Conservation (phyloP, 2,888 invertebrate genomes). For the Psococerastis gibbosa region DNA sequence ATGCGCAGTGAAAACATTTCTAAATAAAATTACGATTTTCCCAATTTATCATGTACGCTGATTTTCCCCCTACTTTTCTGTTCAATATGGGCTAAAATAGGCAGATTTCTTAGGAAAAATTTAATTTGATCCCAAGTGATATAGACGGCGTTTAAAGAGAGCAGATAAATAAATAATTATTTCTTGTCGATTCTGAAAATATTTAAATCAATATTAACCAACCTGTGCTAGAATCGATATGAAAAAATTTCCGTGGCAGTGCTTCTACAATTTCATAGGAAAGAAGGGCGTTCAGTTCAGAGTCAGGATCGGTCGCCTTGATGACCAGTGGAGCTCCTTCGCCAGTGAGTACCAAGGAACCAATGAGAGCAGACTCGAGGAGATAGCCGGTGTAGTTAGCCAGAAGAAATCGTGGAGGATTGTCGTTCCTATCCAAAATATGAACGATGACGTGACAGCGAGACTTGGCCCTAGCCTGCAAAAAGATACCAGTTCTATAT, state of each 20-base stretch:
- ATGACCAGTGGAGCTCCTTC: conserved; percentile 63
- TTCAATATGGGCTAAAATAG: no score
- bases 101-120: no score
- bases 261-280: conserved; percentile 71
- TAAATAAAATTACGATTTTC: no score
- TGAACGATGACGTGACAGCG: conserved; percentile 56
- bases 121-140: no score
- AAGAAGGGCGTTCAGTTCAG: conserved; percentile 65
- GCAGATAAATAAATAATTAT: no score
- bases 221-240: conserved; percentile 64
- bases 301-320: conserved; percentile 66
- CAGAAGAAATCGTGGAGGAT: conserved; percentile 50
- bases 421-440: conserved; percentile 77
- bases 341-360: conserved; percentile 50
- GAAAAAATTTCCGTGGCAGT: conserved; percentile 56
- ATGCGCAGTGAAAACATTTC: no score
- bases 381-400: conserved; percentile 49
- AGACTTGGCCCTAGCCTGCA: conserved; percentile 44
- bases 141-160: no score
- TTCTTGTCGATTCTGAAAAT: no score
- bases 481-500: no score
- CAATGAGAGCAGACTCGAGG: conserved; percentile 51
- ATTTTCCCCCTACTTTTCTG: no score
- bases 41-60: no score
- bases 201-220: no score